These are phyloP conservation scores for Lysandra coridon DNA, from an alignment of 2,888 invertebrate species.

Conservation along the genomic window DNA sequence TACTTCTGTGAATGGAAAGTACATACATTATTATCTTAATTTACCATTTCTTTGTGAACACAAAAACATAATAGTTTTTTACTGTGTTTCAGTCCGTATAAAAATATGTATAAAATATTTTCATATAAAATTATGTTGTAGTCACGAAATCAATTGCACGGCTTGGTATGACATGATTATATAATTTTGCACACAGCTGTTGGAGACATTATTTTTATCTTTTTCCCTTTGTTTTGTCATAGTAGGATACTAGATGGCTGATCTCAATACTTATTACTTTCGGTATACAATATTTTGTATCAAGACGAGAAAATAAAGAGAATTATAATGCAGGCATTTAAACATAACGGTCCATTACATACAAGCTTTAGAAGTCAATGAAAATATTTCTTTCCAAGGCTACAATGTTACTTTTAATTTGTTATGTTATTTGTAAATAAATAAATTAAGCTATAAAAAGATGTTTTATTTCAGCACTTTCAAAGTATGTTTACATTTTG, in stretches of 20 bases:
- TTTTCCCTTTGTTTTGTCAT: not conserved
- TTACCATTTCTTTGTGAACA: not conserved
- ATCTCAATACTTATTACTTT: constrained; percentile 1
- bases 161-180: not conserved
- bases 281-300: not conserved
- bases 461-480: not conserved
- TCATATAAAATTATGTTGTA: no score
- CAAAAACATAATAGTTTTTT: not conserved
- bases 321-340: not conserved
- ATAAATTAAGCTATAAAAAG: constrained; percentile 14
- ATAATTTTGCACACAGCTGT: not conserved
- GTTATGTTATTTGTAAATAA: constrained; percentile 20
- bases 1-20: not conserved
- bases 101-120: no score
- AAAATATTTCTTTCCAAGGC: not conserved
- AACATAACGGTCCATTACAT: not conserved
- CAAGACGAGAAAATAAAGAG: not conserved
- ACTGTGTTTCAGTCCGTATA: not conserved
- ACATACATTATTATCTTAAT: not conserved
- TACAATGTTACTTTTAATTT: constrained; percentile 7
- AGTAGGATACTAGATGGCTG: not conserved
- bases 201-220: not conserved
- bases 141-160: not conserved
- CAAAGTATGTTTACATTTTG: not conserved
- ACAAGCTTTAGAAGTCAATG: not conserved